Evolutionary conservation across 1,140 invertebrate species (phyloP).

Genomic region (Tribolium castaneum): DNA sequence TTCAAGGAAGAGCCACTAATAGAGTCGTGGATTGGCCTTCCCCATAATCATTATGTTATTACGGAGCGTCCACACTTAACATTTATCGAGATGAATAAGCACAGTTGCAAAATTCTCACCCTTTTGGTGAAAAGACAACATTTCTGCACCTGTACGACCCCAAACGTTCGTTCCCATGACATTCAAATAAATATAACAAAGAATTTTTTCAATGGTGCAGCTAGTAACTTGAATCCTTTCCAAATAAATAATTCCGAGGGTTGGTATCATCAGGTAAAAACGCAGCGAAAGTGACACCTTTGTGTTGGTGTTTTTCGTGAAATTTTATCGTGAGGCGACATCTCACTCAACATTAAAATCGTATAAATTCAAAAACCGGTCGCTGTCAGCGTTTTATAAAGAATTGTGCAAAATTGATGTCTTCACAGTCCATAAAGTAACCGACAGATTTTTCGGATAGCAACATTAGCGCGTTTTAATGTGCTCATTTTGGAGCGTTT

Average conservation of each 20-base stretch:
- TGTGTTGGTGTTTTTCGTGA: background rate
- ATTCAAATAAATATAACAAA: background rate
- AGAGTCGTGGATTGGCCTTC: conserved; percentile 8
- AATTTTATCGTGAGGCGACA: background rate
- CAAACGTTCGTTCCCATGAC: conserved; percentile 8
- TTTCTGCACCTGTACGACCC: conserved; percentile 7
- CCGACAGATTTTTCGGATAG: conserved; percentile 15
- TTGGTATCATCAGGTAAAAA: background rate
- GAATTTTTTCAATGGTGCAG: background rate
- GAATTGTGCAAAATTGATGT: conserved; percentile 20
- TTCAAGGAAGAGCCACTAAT: conserved; percentile 20
- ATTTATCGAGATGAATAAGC: conserved; percentile 24
- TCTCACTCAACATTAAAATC: background rate
- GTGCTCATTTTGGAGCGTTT: conserved; percentile 12
- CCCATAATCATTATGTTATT: conserved; percentile 20
- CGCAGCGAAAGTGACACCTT: conserved; percentile 7
- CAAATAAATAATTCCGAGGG: conserved; percentile 18
- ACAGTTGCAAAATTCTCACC: background rate
- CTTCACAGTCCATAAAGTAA: conserved; percentile 31
- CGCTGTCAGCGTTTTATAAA: background rate
- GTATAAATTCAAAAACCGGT: background rate
- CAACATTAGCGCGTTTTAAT: conserved; percentile 14
- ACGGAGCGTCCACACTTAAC: background rate
- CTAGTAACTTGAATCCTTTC: conserved; percentile 14
- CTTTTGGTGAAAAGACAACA: background rate